Base-by-base conservation (phyloP, 2,888 invertebrate species). In the Ormyrus labotus region DNA sequence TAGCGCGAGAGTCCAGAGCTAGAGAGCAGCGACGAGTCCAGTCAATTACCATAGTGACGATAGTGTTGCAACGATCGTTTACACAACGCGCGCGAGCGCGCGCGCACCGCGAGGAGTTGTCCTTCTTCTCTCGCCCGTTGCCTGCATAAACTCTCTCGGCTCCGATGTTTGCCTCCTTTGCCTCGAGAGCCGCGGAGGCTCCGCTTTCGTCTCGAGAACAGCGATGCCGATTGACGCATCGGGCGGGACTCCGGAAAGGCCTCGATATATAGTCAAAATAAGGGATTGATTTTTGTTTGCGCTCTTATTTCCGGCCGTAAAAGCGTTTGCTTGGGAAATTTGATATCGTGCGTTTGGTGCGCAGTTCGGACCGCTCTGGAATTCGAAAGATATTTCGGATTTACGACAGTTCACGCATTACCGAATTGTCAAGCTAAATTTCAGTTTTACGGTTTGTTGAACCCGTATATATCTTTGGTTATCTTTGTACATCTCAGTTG, bases 51-150 rank as follows among this genome's bases (percentile, higher is more conserved):
- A 77, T 77, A 68, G 81, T 60, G 77, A 61, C 58, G 81, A 76
- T 72, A 69, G 77, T 77, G 81, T 81, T 73, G 81, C 73, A 81
- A 81, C 51, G 63, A 57, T 51, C 72, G 81, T 81, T 81, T 81
- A 69, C 81, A 77, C 77, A 81, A 81, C 72, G 48, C 55, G 13
- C 19, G 19, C 34, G 58, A 68, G 48, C 55, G 13, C 19, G 19
- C 34, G 58, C 58, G 50, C 51, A 53, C 13, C 70, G 51, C 48
- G 74, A 69, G 79, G 50, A 74, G 74, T 79, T 65, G 79, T 75
- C 79, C 79, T 74, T 70, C 75, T 80, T 61, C 60, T 65, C 34
- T 34, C 34, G 34, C 34, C 3, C 34, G 2, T 3, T 4, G 4
- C 34, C 53, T 65, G 75, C 75, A 74, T 51, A 70, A 71, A 55